These are phyloP conservation scores for Rapana venosa DNA, from an alignment of 2,888 invertebrate genomes.

Conservation along the genomic window DNA sequence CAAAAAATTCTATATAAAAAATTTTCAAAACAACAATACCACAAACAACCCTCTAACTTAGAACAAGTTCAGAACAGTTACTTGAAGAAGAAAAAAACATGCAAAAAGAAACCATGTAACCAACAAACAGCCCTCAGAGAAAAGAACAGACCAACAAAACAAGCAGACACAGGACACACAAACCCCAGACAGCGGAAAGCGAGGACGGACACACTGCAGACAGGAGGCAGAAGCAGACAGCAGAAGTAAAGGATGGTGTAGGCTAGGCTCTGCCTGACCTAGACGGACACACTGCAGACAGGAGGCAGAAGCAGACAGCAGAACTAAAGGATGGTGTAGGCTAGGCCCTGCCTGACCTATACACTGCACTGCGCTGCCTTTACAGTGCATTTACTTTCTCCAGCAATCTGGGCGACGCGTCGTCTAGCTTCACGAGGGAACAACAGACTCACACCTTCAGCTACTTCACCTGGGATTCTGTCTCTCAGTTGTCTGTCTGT, in stretches of 20 bases:
- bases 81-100: not conserved
- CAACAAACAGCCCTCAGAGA: not conserved
- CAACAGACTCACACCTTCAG: not conserved
- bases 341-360: too few relatives aligned
- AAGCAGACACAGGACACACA: not conserved
- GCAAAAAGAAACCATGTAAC: not conserved
- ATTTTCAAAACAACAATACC: not conserved
- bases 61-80: not conserved
- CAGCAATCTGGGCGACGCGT: not conserved
- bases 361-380: too few relatives aligned
- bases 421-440: not conserved
- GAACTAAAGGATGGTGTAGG: not conserved
- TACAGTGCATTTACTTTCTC: too few relatives aligned
- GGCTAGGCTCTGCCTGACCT: too few relatives aligned
- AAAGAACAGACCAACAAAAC: not conserved
- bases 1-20: not conserved
- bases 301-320: not conserved
- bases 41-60: not conserved
- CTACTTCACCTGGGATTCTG: not conserved
- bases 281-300: constrained; percentile 1
- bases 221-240: not conserved
- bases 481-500: not conserved
- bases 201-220: not conserved
- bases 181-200: not conserved
- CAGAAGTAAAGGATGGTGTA: not conserved